Evolutionary conservation across 2,888 invertebrate species (phyloP).

Genomic region (Sarcophaga caerulescens): DNA sequence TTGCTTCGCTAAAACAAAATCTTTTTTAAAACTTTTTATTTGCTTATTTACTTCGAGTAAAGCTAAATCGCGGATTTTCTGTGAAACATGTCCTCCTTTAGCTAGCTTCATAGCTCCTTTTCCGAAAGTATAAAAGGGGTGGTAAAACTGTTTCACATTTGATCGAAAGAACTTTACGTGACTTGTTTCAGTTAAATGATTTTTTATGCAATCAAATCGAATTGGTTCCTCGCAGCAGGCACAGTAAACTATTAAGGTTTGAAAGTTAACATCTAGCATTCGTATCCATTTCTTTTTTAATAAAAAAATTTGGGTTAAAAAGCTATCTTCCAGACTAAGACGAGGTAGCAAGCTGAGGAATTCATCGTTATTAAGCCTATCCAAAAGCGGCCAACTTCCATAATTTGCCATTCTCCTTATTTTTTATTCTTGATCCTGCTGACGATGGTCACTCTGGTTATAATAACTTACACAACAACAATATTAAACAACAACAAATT

Average conservation of each 20-base stretch:
- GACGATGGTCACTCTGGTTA: not conserved
- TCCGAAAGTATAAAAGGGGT: conserved; percentile 69
- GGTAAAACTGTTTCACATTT: conserved; percentile 66
- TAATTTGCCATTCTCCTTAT: conserved; percentile 14
- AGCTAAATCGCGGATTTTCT: conserved; percentile 27
- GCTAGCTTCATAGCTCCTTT: conserved; percentile 47
- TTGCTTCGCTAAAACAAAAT: conserved; percentile 28
- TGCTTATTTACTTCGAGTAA: conserved; percentile 43
- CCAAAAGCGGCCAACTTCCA: conserved; percentile 30
- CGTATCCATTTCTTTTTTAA: conserved; percentile 48
- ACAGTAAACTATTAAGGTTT: conserved; percentile 16
- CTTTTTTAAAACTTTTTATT: conserved; percentile 32
- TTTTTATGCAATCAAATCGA: conserved; percentile 37
- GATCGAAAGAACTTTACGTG: conserved; percentile 48
- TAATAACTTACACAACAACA: conserved; percentile 49
- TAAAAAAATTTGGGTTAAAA: conserved; percentile 47
- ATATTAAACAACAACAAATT: conserved; percentile 54
- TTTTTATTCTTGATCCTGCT: not conserved
- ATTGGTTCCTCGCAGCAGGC: conserved; percentile 51
- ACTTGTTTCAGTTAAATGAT: conserved; percentile 50
- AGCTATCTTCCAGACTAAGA: conserved; percentile 42
- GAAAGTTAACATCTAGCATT: conserved; percentile 35
- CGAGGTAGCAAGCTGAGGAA: conserved; percentile 40
- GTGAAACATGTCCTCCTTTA: conserved; percentile 42
- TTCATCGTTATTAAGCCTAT: conserved; percentile 53